These are phyloP conservation scores for Cosmorhoe ocellata DNA, from an alignment of 2,888 invertebrate species.

Conservation along the genomic window DNA sequence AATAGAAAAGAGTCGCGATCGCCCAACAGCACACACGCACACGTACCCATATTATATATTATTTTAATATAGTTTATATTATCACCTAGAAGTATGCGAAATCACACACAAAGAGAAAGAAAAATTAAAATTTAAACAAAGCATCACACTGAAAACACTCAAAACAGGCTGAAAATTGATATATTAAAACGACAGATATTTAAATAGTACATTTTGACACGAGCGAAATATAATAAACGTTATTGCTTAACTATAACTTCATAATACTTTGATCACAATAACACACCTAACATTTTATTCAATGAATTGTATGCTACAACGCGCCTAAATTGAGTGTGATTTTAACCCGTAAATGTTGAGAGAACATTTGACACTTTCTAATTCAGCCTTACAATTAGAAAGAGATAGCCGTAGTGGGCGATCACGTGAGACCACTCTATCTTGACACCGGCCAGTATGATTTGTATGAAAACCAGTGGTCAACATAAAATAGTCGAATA, in stretches of 20 bases:
- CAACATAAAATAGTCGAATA: constrained; percentile 35
- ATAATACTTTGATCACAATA: constrained; percentile 75
- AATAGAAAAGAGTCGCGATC: constrained; percentile 63
- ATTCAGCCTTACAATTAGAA: constrained; percentile 81
- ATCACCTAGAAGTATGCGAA: constrained; percentile 53
- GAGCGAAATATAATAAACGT: constrained; percentile 47
- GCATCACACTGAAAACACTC: constrained; percentile 45
- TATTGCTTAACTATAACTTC: constrained; percentile 74
- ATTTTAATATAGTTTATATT: constrained; percentile 39
- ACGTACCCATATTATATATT: constrained; percentile 44
- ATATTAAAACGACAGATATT: constrained; percentile 16
- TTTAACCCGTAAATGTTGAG: constrained; percentile 28
- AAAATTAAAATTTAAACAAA: constrained; percentile 33
- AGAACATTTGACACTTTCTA: constrained; percentile 70
- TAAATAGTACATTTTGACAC: constrained; percentile 31
- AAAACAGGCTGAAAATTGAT: constrained; percentile 49
- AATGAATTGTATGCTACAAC: constrained; percentile 33
- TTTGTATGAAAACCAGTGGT: constrained; percentile 25
- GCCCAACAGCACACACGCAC: constrained; percentile 59
- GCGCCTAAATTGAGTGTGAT: constrained; percentile 39
- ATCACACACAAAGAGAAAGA: constrained; percentile 47
- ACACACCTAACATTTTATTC: constrained; percentile 47
- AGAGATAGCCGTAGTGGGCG: constrained; percentile 66
- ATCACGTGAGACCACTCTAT: constrained; percentile 46
- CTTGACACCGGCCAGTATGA: constrained; percentile 25